Evolutionary conservation across 2,113 vertebrate genomes (phyloP), one percentile per base, ranked within the genome.

Genomic region (Arothron firmamentum): DNA sequence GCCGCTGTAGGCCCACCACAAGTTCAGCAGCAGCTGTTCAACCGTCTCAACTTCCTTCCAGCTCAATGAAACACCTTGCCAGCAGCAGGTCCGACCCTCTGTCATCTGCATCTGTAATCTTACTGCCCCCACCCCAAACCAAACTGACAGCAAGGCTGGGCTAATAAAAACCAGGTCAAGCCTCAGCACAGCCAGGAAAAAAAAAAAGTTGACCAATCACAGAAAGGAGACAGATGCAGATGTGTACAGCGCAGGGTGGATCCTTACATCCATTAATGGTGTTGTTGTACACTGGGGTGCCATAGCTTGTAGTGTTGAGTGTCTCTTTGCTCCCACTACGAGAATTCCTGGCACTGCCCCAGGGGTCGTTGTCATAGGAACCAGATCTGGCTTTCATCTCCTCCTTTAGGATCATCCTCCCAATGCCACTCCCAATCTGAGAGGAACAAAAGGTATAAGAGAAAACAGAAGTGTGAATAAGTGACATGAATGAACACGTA

Each of bases 361-460:
- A 99, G 80, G 97, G 95, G 80, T 98, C 97, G 8, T 94, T 90
- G 89, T 91, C 90, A 28, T 99, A 99, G 79, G 94, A 97, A 90
- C 93, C 92, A 53, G 95, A 96, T 53, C 95, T 91, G 41, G 96
- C 97, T 91, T 98, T 99, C 97, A 99, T 99, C 91, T 99, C 97
- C 81, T 99, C 97, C 89, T 98, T 96, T 73, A 99, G 91, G 85
- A 99, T 99, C 92, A 99, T 88, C 82, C 97, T 92, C 67, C 96
- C 96, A 1, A 99, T 99, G 67, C 97, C 93, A 1, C 94, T 94
- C 91, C 97, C 95, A 84, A 99, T 93, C 97, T 99, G 75, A 25
- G 50, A 28, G 48, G 59, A 43, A 42, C 25, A 14, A 54, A 21
- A 15, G 11, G 16, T n/a, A 8, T 0, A 16, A 41, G 13, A 41